Percentiles rank a stretch among this genome's conserved stretches.
phyloP scores from a whole-genome alignment of 2,797 vertebrate genomes.

The Malurus splendens region DNA sequence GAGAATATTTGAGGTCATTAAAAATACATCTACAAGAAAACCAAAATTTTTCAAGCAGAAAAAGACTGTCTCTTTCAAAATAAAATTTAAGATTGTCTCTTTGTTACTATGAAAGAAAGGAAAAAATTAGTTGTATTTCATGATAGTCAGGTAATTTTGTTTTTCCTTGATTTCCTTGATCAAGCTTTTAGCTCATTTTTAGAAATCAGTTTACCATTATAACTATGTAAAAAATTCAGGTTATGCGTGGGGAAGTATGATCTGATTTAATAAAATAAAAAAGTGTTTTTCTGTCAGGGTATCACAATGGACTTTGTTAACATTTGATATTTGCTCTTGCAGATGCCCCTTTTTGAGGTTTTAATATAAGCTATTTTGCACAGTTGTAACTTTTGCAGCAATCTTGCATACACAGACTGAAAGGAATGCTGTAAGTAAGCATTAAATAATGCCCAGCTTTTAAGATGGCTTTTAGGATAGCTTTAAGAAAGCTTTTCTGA shows the following conservation, averaged over 20 bases:
- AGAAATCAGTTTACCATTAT: not conserved
- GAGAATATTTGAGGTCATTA: not conserved
- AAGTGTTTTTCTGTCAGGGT: not conserved
- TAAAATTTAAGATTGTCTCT: not conserved
- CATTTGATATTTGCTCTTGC: not conserved
- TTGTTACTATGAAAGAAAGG: not conserved
- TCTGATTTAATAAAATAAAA: not conserved
- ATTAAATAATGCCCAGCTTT: not conserved
- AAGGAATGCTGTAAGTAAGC: not conserved
- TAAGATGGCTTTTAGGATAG: not conserved
- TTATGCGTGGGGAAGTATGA: not conserved
- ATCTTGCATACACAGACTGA: not conserved
- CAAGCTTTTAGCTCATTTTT: not conserved
- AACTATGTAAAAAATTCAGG: not conserved
- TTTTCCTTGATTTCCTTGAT: not conserved
- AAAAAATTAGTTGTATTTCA: not conserved
- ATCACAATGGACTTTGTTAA: not conserved
- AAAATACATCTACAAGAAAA: not conserved
- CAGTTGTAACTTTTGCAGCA: not conserved
- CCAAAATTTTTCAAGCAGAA: not conserved
- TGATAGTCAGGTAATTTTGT: not conserved
- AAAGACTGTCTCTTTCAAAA: not conserved
- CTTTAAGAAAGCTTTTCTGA: not conserved
- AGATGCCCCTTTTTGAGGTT: not conserved
- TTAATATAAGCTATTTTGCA: not conserved